Evolutionary conservation across 2,797 vertebrate species (phyloP), one percentile per base, ranked within the genome.

Genomic region (Echiichthys vipera): DNA sequence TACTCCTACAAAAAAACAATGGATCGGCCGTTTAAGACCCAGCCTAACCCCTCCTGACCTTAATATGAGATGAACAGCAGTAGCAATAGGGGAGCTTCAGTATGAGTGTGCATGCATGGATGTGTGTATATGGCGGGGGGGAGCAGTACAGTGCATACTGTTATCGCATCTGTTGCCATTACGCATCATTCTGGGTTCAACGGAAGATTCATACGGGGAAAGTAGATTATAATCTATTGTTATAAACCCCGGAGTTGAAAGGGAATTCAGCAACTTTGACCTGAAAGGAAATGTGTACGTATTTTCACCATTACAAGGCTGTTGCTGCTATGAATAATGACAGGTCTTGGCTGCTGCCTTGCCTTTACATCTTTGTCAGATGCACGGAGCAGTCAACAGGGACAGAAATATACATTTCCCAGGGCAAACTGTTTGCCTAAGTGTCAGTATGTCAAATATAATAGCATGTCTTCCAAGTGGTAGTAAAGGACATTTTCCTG

Each of bases 11-110:
- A 74, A 85, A 82, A n/a, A 61, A 47, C 17, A 70, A 55, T 57
- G 14, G 82, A 84, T 84, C 20, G 67, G 56, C 58, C 56, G 71
- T 80, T 87, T 82, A 83, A 78, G 73, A 82, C 68, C 61, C 67
- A 50, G 67, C 37, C 71, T 81, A 71, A 90, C 84, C 82, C 74
- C 71, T 53, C 0, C 69, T 90, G 89, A 90, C 89, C 92, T 91
- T 82, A 88, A 92, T 91, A 85, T 85, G 74, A 91, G 77, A 84
- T 71, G 84, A 86, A 58, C 61, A 50, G 65, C 54, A 63, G 81
- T 73, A 85, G 81, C 54, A 67, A 66, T 51, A 74, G 61, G 63
- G 39, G 24, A 68, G 74, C 59, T 56, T 59, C 46, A 79, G 39
- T 32, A 20, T 45, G 25, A 25, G 55, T 37, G 75, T 66, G 59